Evolutionary conservation across 2,797 vertebrate species (phyloP), one percentile per base, ranked within the genome.

Genomic region (Linurgus olivaceus): DNA sequence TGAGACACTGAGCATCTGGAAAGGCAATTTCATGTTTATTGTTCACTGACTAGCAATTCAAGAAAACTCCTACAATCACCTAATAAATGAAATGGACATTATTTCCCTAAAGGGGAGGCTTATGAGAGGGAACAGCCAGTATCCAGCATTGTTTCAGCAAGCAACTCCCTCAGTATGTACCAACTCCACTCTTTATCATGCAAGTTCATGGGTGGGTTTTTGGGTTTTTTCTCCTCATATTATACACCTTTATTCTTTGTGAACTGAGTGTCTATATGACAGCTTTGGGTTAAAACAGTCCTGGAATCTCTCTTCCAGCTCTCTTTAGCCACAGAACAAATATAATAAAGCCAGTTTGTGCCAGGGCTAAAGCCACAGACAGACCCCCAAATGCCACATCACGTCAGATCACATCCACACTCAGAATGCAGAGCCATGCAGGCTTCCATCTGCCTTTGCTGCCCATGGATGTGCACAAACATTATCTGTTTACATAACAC

Each of bases 1-100:
- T 11, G 96, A 96, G 86, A 96, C 85, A 96, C 96, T 98, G 91
- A 98, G 91, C 88, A 96, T 61, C 82, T 63, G 78, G 62, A 95
- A 98, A 93, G 73, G 89, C 83, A 89, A 40, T 61, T 73, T 42
- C 35, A 85, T 25, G 25, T 59, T 83, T 75, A 80, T 28, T 88
- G 24, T 67, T 90, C 59, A 78, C 73, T 86, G 40, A 35, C 31
- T 31, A 84, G 66, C 29, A 88, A 83, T 45, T 54, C 66, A 88
- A 42, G 75, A 50, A 58, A 93, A 68, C 5, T n/a, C 50, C 44
- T 85, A 54, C 40, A 57, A 78, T 76, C 80, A 77, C 55, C 31
- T 88, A 38, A 63, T 54, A 31, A 79, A 72, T 59, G 31, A 66
- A 92, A 21, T 1, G 40, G 20, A 63, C 10, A 28, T 26, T 13